Evolutionary conservation across 1,140 invertebrate genomes (phyloP), one percentile per base, ranked within the genome.

Genomic region (Watersipora subatra): DNA sequence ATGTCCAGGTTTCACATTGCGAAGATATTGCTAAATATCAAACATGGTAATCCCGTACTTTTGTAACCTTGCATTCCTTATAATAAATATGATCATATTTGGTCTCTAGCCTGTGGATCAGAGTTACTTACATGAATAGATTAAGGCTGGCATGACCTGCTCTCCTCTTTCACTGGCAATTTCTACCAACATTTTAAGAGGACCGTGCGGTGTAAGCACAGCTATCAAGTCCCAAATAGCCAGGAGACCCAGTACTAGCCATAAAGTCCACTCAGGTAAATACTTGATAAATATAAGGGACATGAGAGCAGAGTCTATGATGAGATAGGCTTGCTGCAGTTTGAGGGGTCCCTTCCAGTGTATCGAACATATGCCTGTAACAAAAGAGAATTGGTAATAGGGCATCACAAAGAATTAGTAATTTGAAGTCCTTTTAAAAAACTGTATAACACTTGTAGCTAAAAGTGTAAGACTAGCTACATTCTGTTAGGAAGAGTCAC

Each of bases 281-380:
- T 96, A 95, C 82, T 97, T 97, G 59, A 98, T 97, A 73, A 98
- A 97, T 12, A 97, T 89, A 12, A 98, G 83, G 2, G 95, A 94
- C 92, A 98, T 94, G 0, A 97, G 80, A 0, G 93, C 92, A n/a
- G 92, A 91, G 62, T 97, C 88, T 73, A 95, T 90, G 71, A 97
- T 96, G 0, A 97, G 83, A 82, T 97, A 97, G 1, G 88, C 90
- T 71, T 97, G 94, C 75, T 97, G 93, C 22, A 97, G 79, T 17
- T 87, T 78, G 29, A 97, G 81, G 0, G 94, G 94, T 1, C 92
- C 93, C 68, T 92, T 89, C 92, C 93, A 97, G 79, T 97, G 93
- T 68, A 97, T 97, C 66, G 88, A 88, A 68, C 96, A 87, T 90
- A 97, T 95, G 56, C 94, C 94, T 68, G 93, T 86, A 15, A 92